These are phyloP conservation scores for Melinaea marsaeus DNA, from an alignment of 2,888 invertebrate genomes.

Conservation along the genomic window DNA sequence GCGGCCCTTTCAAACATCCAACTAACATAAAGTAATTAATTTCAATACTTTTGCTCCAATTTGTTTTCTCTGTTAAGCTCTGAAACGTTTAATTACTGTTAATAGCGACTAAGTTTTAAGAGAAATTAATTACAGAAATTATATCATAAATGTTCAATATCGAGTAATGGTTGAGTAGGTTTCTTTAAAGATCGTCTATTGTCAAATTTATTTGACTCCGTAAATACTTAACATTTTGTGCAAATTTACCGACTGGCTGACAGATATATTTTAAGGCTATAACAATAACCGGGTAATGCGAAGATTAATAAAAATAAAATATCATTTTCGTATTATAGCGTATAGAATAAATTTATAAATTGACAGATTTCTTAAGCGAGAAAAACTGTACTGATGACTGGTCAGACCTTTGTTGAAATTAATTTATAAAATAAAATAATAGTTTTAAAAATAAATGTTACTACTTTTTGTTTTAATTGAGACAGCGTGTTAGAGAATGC, in stretches of 20 bases:
- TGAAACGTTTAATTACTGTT: slow-evolving; percentile 12
- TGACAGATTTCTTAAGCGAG: too few species aligned
- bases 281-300: too few species aligned
- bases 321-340: too few species aligned
- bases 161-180: not conserved
- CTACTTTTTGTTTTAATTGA: too few species aligned
- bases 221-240: not conserved
- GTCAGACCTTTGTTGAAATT: too few species aligned
- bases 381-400: too few species aligned
- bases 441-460: too few species aligned
- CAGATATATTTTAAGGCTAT: not conserved
- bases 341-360: too few species aligned
- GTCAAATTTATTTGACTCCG: not conserved
- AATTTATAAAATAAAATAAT: too few species aligned
- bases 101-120: not conserved
- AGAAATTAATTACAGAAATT: slow-evolving; percentile 5
- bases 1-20: slow-evolving; percentile 34
- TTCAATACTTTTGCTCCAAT: slow-evolving; percentile 37
- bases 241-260: not conserved
- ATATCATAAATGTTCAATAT: slow-evolving; percentile 5
- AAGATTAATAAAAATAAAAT: too few species aligned
- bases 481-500: too few species aligned
- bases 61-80: slow-evolving; percentile 36
- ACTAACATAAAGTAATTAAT: slow-evolving; percentile 39
- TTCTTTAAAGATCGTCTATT: not conserved